A percentile compares a stretch with the other conserved stretches of the same genome.
phyloP scores from a whole-genome alignment of 2,888 invertebrate species.

The Anticlea derivata region DNA sequence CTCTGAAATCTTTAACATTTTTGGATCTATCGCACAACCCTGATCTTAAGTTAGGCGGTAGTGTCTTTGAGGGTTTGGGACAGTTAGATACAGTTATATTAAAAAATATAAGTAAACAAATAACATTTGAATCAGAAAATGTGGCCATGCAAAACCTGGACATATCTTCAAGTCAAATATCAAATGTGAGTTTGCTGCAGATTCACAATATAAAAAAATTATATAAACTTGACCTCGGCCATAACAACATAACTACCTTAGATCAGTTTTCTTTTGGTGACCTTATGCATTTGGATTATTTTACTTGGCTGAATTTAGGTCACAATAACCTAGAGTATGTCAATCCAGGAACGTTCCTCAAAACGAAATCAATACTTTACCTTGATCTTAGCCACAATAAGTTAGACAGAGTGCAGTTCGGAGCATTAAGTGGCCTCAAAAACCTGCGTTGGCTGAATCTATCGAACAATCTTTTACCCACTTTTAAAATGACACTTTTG shows the following conservation, averaged over 20 bases:
- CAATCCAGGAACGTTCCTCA: slow-evolving; percentile 11
- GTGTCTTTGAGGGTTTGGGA: not conserved
- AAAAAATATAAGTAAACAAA: slow-evolving; percentile 3
- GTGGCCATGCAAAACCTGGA: slow-evolving; percentile 7
- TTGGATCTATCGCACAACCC: slow-evolving; percentile 17
- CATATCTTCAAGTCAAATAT: slow-evolving; percentile 12
- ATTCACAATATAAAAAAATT: slow-evolving; percentile 8
- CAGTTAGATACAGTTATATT: slow-evolving; percentile 5
- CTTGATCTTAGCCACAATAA: slow-evolving; percentile 16
- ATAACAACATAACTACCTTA: slow-evolving; percentile 10
- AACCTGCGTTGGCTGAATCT: slow-evolving; percentile 2
- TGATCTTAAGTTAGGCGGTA: slow-evolving; percentile 3
- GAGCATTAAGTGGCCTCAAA: slow-evolving; percentile 5
- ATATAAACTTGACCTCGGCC: slow-evolving; percentile 7
- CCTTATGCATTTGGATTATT: not conserved
- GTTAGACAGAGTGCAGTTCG: slow-evolving; percentile 9
- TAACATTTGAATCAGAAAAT: slow-evolving; percentile 11
- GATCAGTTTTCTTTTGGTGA: slow-evolving; percentile 14
- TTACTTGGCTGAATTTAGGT: slow-evolving; percentile 15
- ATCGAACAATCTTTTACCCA: slow-evolving; percentile 6
- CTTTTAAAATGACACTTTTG: slow-evolving; percentile 14
- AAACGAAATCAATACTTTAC: not conserved
- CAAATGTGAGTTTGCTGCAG: slow-evolving; percentile 9
- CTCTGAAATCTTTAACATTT: slow-evolving; percentile 1
- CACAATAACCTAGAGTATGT: slow-evolving; percentile 7